Base-by-base conservation (phyloP, 2,113 vertebrate species). In the Pristiophorus japonicus region DNA sequence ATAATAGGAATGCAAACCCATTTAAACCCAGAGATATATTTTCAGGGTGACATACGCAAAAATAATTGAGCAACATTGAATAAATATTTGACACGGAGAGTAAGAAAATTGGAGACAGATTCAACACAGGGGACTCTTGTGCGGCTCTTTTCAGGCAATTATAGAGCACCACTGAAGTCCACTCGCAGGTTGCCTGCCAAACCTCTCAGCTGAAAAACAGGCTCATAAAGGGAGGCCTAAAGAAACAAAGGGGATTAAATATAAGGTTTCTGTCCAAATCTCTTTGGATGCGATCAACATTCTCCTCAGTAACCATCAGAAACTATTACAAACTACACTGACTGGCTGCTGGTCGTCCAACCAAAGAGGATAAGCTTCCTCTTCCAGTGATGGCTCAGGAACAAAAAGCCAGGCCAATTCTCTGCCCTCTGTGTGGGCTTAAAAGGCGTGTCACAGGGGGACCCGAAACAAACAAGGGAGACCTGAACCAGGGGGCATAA, bases 51-150 rank as follows among this genome's bases (percentile, higher is more conserved):
- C 12, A n/a, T 16, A 30, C 27, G 11, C 51, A 55, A 92, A 91
- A 38, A 51, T 90, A 90, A 92, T 63, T 62, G 59, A 63, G 88
- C 59, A 91, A 91, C 38, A 63, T 63, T 92, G 59, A 92, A 38
- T 38, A 20, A 62, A 91, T 6, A 91, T 34, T 91, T 63, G 55
- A 91, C 34, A 38, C 4, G 16, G 59, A 38, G 59, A 92, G 4
- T 51, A 55, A 18, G 55, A 59, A 59, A 91, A 91, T 0, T n/a
- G 30, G 87, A 34, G 55, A 59, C 87, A 59, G 38, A 81, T 91
- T 91, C 12, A 92, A 63, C 12, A 7, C 62, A 38, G 55, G 59
- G 6, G n/a, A 92, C 12, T 63, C 34, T 38, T 63, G 30, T 92
- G 59, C 4, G 20, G 7, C 38, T 63, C 59, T n/a, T 18, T 22